Evolutionary conservation across 2,888 invertebrate genomes (phyloP).

Genomic region (Tinea pellionella): DNA sequence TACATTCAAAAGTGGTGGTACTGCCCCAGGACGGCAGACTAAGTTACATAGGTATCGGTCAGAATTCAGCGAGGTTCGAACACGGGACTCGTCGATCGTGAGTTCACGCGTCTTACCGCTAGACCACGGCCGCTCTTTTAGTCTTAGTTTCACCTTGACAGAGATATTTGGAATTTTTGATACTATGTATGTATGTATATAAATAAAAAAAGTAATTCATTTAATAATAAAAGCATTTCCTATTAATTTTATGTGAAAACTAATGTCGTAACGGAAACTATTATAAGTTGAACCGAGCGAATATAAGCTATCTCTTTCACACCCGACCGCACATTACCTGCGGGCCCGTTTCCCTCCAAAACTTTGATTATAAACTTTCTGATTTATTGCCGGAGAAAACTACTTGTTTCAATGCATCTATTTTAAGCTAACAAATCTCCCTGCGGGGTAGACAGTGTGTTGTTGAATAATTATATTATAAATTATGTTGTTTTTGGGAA

Average conservation of each 20-base stretch:
- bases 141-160: no score
- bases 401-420: background rate
- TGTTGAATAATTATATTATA: background rate
- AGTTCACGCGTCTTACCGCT: no score
- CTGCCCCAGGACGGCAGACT: no score
- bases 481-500: background rate
- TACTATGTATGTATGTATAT: no score
- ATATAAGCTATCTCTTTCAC: background rate
- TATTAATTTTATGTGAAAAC: background rate
- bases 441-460: background rate
- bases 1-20: no score
- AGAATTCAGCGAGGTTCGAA: no score
- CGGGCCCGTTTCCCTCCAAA: background rate
- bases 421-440: background rate
- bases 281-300: background rate
- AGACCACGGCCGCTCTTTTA: no score
- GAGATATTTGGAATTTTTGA: no score
- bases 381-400: background rate
- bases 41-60: no score
- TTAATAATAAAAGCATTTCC: no score
- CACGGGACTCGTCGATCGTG: no score
- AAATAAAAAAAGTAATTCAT: no score
- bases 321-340: constrained; percentile 7
- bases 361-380: constrained; percentile 11
- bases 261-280: constrained; percentile 2